A percentile compares a stretch with the other conserved stretches of the same genome.
phyloP scores from a whole-genome alignment of 2,113 vertebrate species.

The Vulpes ferrilata region DNA sequence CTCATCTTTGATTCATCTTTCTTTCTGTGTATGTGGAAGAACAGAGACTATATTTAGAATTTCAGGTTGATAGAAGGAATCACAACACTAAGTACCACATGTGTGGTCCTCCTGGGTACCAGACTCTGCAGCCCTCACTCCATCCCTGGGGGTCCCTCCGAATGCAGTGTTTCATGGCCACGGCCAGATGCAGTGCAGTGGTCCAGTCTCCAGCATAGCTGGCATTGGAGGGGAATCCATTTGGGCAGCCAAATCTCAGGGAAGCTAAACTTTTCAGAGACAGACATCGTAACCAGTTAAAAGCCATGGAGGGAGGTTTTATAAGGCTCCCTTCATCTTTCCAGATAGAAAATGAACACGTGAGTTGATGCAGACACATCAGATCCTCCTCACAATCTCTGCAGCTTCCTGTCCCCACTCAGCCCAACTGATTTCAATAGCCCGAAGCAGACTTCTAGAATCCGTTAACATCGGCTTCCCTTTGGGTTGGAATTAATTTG shows the following conservation, averaged over 20 bases:
- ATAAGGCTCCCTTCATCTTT: neutral
- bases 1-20: neutral
- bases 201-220: accelerated
- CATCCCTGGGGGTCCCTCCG: accelerated
- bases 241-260: accelerated
- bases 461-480: neutral
- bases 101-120: neutral
- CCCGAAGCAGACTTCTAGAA: neutral
- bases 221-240: accelerated
- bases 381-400: accelerated
- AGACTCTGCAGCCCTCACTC: accelerated
- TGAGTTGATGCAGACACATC: accelerated
- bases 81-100: neutral
- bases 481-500: neutral
- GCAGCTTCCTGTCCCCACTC: neutral
- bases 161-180: accelerated
- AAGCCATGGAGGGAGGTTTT: accelerated
- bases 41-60: neutral
- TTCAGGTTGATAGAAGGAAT: neutral
- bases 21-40: too few species aligned
- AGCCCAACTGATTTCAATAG: neutral
- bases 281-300: accelerated
- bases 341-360: accelerated
- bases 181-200: accelerated
- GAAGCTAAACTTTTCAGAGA: neutral